phyloP scores from a whole-genome alignment of 2,888 invertebrate genomes.

The Ariolimax columbianus region DNA sequence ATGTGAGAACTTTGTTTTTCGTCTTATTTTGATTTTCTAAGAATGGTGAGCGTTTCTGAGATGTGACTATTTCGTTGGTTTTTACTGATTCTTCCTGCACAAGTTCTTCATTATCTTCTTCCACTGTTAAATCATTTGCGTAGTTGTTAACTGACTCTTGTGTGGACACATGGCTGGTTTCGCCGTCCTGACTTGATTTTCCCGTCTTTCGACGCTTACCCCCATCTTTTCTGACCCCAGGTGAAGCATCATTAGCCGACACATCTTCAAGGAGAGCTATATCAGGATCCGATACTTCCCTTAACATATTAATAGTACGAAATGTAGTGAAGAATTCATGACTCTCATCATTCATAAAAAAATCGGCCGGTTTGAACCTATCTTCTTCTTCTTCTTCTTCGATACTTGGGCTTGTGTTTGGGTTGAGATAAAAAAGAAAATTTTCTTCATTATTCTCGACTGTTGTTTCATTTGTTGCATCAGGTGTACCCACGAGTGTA shows the following conservation, averaged over 20 bases:
- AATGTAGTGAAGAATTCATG: background rate
- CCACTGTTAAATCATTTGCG: background rate
- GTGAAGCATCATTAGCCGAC: background rate
- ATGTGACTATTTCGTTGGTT: background rate
- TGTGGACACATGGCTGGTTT: background rate
- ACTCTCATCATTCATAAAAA: background rate
- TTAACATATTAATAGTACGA: background rate
- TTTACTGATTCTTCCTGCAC: background rate
- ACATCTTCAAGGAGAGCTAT: background rate
- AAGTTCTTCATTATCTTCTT: background rate
- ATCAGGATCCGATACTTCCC: background rate
- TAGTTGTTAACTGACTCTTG: background rate
- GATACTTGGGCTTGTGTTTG: slow-evolving; percentile 26
- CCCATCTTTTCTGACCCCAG: slow-evolving; percentile 35
- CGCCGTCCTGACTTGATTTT: background rate
- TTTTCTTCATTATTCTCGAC: background rate
- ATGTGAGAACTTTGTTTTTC: background rate
- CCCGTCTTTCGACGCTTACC: slow-evolving; percentile 26
- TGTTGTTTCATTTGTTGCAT: too few relatives aligned
- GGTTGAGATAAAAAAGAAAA: background rate
- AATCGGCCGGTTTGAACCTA: background rate
- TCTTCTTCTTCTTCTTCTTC: background rate
- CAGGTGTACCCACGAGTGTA: too few relatives aligned
- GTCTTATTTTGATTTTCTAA: background rate
- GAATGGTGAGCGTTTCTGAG: background rate